phyloP scores from a whole-genome alignment of 1,140 invertebrate genomes.

The Cherax quadricarinatus region DNA sequence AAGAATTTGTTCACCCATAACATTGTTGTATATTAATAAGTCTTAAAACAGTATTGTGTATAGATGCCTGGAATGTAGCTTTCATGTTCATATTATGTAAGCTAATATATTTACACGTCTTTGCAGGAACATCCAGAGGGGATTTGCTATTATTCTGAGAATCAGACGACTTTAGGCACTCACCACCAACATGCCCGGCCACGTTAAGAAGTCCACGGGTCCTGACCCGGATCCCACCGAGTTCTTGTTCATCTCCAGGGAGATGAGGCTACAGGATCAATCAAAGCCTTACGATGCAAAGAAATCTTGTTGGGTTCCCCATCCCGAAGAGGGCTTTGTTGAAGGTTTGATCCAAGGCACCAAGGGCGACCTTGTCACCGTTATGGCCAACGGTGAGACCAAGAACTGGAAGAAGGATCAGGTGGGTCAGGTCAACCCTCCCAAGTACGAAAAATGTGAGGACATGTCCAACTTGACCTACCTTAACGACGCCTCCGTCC shows the following conservation, averaged over 20 bases:
- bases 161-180: conserved; percentile 39
- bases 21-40: too few relatives aligned
- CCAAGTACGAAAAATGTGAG: conserved; percentile 81
- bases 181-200: conserved; percentile 73
- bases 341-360: conserved; percentile 64
- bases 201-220: conserved; percentile 74
- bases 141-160: background rate
- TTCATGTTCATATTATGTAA: too few relatives aligned
- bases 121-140: background rate
- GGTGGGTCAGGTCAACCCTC: conserved; percentile 88
- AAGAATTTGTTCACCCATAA: too few relatives aligned
- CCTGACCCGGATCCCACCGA: conserved; percentile 94
- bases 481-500: conserved; percentile 82
- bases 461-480: conserved; percentile 85
- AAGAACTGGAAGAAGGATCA: conserved; percentile 78
- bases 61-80: too few relatives aligned
- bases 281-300: conserved; percentile 66
- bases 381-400: conserved; percentile 29
- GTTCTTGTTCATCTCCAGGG: conserved; percentile 94
- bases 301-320: conserved; percentile 73
- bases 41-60: too few relatives aligned
- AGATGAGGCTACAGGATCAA: conserved; percentile 77
- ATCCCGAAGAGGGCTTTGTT: conserved; percentile 44
- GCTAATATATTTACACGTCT: too few relatives aligned
- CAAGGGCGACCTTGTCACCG: conserved; percentile 76